These are phyloP conservation scores for Aphelenchoides bicaudatus DNA, from an alignment of 2,888 invertebrate genomes.

Conservation along the genomic window DNA sequence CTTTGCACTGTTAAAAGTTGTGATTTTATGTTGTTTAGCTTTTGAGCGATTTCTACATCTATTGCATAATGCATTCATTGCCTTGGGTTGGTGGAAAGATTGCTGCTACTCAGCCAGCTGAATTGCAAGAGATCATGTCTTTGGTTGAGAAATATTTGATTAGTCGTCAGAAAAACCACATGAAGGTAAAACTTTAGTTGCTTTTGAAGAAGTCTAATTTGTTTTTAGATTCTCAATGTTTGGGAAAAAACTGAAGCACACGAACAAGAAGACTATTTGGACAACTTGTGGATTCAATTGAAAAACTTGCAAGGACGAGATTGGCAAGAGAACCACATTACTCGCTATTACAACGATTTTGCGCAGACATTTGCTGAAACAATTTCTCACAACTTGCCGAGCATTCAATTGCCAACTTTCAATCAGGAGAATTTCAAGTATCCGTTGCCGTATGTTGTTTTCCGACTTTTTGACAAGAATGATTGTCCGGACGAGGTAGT, in stretches of 20 bases:
- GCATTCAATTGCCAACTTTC: conserved; percentile 23
- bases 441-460: conserved; percentile 89
- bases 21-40: conserved; percentile 62
- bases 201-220: neutral
- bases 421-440: conserved; percentile 81
- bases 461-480: conserved; percentile 91
- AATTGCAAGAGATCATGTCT: conserved; percentile 80
- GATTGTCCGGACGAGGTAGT: conserved; percentile 79
- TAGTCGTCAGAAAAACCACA: conserved; percentile 86
- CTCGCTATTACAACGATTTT: conserved; percentile 88
- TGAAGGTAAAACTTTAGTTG: conserved; percentile 60
- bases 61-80: conserved; percentile 74
- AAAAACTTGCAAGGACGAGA: conserved; percentile 84
- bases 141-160: conserved; percentile 83
- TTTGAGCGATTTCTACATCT: conserved; percentile 69
- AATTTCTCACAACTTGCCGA: conserved; percentile 82
- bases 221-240: conserved; percentile 78
- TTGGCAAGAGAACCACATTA: conserved; percentile 68
- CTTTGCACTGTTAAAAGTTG: conserved; percentile 58
- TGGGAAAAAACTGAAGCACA: conserved; percentile 72
- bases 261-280: conserved; percentile 89
- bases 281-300: conserved; percentile 91
- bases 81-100: conserved; percentile 80
- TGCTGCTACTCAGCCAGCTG: conserved; percentile 90
- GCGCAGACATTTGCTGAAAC: conserved; percentile 92